These are phyloP conservation scores for Danio rerio DNA, from an alignment of 2,113 vertebrate genomes.

Conservation along the genomic window DNA sequence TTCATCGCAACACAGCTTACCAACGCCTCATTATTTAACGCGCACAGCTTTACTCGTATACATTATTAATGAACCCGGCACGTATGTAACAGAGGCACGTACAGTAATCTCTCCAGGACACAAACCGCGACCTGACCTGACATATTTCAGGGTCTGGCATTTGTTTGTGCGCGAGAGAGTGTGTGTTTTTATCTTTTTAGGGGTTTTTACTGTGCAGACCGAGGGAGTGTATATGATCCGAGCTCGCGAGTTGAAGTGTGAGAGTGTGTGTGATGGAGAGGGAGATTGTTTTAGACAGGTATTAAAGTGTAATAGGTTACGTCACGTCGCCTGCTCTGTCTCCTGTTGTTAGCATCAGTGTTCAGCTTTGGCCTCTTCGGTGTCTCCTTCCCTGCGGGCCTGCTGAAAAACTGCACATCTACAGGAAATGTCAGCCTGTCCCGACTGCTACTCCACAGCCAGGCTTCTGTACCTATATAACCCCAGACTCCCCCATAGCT, in stretches of 20 bases:
- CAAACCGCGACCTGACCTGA: background rate
- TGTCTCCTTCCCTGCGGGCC: constrained; percentile 61
- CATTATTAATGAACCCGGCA: constrained; percentile 11
- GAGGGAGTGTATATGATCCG: constrained; percentile 37
- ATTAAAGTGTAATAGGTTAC: constrained; percentile 66
- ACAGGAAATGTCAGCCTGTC: constrained; percentile 70
- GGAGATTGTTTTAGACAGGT: constrained; percentile 59
- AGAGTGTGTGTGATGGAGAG: constrained; percentile 37
- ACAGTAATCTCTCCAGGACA: constrained; percentile 25
- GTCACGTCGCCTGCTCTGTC: constrained; percentile 65
- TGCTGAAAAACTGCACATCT: constrained; percentile 71
- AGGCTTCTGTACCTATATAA: background rate
- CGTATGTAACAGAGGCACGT: background rate
- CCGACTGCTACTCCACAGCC: constrained; percentile 55
- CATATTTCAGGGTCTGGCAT: background rate
- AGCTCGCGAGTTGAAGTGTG: constrained; percentile 34
- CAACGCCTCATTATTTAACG: constrained; percentile 13
- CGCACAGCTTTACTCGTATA: background rate
- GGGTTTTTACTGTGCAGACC: background rate
- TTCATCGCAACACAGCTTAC: background rate
- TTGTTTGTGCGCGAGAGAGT: constrained; percentile 32
- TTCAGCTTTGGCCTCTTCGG: constrained; percentile 49
- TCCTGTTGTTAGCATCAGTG: constrained; percentile 64
- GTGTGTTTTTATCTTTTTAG: constrained; percentile 3
- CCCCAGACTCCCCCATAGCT: background rate